Evolutionary conservation across 2,113 vertebrate species (phyloP), one percentile per base, ranked within the genome.

Genomic region (Pogona vitticeps): DNA sequence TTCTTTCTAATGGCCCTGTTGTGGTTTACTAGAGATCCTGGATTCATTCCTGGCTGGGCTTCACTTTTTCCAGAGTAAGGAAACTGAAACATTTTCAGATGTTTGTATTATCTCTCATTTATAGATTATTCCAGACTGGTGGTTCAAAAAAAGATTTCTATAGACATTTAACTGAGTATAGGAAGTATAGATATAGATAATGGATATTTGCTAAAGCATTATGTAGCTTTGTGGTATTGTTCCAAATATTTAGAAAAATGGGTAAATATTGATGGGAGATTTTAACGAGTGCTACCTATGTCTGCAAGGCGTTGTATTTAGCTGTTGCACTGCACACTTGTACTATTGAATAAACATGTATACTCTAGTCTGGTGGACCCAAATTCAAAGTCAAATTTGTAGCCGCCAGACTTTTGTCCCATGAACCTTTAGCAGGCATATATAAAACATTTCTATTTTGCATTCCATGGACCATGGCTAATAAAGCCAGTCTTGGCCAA

Each of bases 21-120:
- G 28, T 99, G 98, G 98, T 97, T 99, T 91, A 97, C 94, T 83
- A 95, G 98, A 93, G 94, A 98, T 9, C 98, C 98, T 82, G 98
- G 98, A 20, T 98, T 99, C 93, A 58, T 98, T 80, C 93, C 98
- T 68, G 98, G 98, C 23, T 99, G 98, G 98, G 95, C 93, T 36
- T 94, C 92, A 12, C 95, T 99, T 84, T 98, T 99, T 91, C 87
- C 97, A 86, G 3, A 97, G 98, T 99, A 94, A 98, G 98, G 93
- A 71, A n/a, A 68, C 20, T 71, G 1, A 68, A 42, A n/a, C 59
- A 59, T 20, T 36, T 46, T 85, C 87, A 84, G 77, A 4, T 1
- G n/a, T n/a, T 82, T 82, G 26, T 14, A 42, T 84, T 88, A 80
- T 72, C 42, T 79, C 82, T 52, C n/a, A 59, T 7, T 82, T 87